Conservation (phyloP, 1,140 invertebrate genomes). For the Trichonephila clavata region DNA sequence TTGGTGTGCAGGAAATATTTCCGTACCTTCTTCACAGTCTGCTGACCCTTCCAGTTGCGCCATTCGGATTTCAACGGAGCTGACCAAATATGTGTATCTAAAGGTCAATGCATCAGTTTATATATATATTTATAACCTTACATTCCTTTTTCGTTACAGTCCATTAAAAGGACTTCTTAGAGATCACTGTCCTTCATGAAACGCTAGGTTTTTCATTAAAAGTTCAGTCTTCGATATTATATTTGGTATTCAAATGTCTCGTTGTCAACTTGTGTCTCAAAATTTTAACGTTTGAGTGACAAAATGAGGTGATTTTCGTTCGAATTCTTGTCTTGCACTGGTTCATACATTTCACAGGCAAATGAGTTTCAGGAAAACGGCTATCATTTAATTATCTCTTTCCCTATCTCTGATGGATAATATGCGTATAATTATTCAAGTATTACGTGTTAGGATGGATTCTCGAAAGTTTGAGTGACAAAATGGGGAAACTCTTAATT, state of each 20-base stretch:
- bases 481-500: neutral
- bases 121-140: constrained; percentile 8
- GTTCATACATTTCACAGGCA: neutral
- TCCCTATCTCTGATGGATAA: neutral
- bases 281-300: constrained; percentile 12
- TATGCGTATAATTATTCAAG: neutral
- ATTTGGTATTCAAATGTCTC: constrained; percentile 11
- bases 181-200: constrained; percentile 35
- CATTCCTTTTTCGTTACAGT: constrained; percentile 28
- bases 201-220: constrained; percentile 12
- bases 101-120: constrained; percentile 43
- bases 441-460: neutral
- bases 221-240: neutral
- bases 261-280: neutral
- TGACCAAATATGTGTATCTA: constrained; percentile 31
- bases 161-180: constrained; percentile 11
- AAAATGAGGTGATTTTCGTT: constrained; percentile 30
- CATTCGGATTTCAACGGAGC: neutral
- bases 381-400: constrained; percentile 2
- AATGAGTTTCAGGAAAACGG: neutral
- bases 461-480: constrained; percentile 15
- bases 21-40: constrained; percentile 32
- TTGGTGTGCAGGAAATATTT: constrained; percentile 21
- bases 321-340: neutral
- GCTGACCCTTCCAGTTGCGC: constrained; percentile 28